Conservation (phyloP, 2,888 invertebrate species). For the Cyclophora albipunctata region DNA sequence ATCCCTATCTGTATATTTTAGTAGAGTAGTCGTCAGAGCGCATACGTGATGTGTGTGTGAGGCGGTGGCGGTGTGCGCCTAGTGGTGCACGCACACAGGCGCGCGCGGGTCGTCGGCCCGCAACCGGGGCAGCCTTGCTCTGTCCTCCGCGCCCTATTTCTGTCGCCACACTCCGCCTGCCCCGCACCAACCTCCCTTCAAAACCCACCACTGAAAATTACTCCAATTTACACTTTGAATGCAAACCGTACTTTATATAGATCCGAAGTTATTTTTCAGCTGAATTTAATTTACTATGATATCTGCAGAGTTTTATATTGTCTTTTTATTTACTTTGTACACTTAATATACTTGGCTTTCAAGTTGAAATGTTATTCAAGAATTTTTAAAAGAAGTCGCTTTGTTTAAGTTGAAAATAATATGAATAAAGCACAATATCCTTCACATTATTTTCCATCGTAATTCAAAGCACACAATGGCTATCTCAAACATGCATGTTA, state of each 20-base stretch:
- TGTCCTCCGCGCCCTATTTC: slow-evolving; percentile 75
- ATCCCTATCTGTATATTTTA: slow-evolving; percentile 33
- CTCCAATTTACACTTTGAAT: slow-evolving; percentile 27
- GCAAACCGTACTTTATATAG: neutral
- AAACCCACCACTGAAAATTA: slow-evolving; percentile 53
- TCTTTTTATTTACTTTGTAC: no score
- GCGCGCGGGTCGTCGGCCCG: slow-evolving; percentile 61
- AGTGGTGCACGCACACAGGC: slow-evolving; percentile 26
- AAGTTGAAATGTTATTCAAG: no score
- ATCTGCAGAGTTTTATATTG: no score
- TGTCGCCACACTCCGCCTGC: slow-evolving; percentile 53
- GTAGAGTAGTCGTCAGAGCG: slow-evolving; percentile 27
- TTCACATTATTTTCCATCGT: no score
- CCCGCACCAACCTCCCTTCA: slow-evolving; percentile 27
- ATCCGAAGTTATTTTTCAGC: no score
- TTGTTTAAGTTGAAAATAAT: no score
- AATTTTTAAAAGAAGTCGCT: no score
- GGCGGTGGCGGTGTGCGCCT: slow-evolving; percentile 8
- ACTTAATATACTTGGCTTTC: no score
- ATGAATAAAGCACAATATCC: no score
- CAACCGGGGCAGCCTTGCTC: slow-evolving; percentile 74
- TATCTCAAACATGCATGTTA: no score
- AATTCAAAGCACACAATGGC: no score
- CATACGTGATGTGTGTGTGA: slow-evolving; percentile 17
- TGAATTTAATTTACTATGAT: no score